Conservation (phyloP, 2,113 vertebrate species). For the Amphilophus citrinellus region DNA sequence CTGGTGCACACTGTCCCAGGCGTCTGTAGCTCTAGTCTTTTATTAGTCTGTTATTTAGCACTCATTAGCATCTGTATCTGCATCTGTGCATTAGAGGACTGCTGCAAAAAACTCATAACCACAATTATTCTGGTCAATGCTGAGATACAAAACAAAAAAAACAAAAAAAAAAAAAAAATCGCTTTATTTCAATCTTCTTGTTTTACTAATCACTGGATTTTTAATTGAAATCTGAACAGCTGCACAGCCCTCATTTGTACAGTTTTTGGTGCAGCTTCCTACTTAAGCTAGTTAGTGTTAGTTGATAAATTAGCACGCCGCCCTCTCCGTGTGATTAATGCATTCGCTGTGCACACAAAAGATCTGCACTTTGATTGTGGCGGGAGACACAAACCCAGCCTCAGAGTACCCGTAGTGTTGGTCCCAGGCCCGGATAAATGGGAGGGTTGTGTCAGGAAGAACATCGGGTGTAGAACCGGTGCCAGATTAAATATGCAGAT, state of each 20-base stretch:
- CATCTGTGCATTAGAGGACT: neutral
- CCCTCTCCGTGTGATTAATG: neutral
- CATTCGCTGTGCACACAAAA: neutral
- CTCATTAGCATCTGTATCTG: too few species aligned
- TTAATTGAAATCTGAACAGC: neutral
- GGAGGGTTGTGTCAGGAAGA: too few species aligned
- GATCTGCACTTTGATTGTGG: neutral
- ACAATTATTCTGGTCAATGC: neutral
- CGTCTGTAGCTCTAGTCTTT: too few species aligned
- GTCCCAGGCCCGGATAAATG: neutral
- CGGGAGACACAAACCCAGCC: fast-evolving
- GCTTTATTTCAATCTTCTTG: neutral
- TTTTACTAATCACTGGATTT: neutral
- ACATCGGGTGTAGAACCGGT: too few species aligned
- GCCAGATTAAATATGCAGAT: too few species aligned
- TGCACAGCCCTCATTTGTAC: neutral
- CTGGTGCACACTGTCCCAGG: too few species aligned
- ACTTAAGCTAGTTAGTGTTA: fast-evolving
- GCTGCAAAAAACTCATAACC: fast-evolving
- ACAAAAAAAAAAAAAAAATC: too few species aligned
- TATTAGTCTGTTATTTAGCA: too few species aligned
- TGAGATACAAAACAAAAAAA: too few species aligned
- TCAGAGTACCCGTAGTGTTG: neutral
- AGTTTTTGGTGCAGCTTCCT: neutral
- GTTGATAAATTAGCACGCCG: fast-evolving